Percentiles rank a stretch among this genome's conserved stretches.
These are phyloP conservation scores for Phasianus colchicus DNA, from an alignment of 2,113 vertebrate genomes.

Conservation along the genomic window DNA sequence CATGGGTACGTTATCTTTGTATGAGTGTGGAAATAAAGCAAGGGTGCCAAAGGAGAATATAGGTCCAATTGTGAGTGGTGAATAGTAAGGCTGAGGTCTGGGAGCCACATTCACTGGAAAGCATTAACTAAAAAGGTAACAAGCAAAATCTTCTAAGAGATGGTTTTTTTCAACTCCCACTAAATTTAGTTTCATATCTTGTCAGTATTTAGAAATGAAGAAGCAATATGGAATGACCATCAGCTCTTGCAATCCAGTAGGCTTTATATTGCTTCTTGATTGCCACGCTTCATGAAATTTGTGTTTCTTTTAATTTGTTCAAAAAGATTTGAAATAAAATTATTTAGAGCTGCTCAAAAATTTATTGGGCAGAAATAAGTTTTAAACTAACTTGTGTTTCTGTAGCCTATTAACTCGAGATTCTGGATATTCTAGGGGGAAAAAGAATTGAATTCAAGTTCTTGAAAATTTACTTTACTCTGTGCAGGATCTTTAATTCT, in stretches of 20 bases:
- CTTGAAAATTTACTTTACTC: background rate
- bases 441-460: background rate
- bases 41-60: background rate
- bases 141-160: background rate
- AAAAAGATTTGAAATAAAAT: background rate
- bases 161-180: background rate
- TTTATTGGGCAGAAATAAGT: background rate
- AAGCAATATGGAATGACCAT: background rate
- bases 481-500: background rate
- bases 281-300: background rate
- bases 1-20: rapidly evolving
- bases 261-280: background rate
- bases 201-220: background rate
- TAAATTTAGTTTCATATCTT: background rate
- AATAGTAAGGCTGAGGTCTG: background rate
- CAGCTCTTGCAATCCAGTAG: background rate
- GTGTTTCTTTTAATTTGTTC: background rate
- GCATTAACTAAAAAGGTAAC: background rate
- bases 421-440: background rate
- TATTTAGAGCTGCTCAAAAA: background rate
- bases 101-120: background rate
- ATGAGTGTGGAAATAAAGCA: background rate
- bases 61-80: background rate
- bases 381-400: background rate
- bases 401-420: background rate